Conservation (phyloP, 1,140 invertebrate species). For the Spodoptera litura region DNA sequence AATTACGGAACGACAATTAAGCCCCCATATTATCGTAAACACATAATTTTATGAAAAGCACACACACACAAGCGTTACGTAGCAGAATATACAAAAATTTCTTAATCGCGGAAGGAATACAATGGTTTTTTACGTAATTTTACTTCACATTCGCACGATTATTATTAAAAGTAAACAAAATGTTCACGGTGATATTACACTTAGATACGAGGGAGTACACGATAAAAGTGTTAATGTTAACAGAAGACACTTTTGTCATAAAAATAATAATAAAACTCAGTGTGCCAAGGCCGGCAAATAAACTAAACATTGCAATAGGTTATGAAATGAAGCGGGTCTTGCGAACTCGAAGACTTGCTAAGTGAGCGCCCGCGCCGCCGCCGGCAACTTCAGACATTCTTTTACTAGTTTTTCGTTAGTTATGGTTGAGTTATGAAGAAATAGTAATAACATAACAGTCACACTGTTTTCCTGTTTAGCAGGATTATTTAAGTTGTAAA, state of each 20-base stretch:
- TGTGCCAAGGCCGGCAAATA: slow-evolving; percentile 41
- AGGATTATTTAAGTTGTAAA: too few species aligned
- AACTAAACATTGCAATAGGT: slow-evolving; percentile 28
- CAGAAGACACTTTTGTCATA: slow-evolving; percentile 24
- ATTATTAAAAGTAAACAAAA: slow-evolving; percentile 22
- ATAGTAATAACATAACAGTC: too few species aligned
- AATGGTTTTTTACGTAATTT: slow-evolving; percentile 24
- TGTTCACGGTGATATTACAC: slow-evolving; percentile 17
- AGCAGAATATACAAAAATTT: slow-evolving; percentile 12
- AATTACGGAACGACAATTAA: too few species aligned
- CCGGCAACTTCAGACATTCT: too few species aligned
- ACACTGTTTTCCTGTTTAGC: too few species aligned
- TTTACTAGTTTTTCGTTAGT: too few species aligned
- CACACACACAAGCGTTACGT: background rate
- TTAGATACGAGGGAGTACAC: background rate
- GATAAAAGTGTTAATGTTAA: slow-evolving; percentile 14
- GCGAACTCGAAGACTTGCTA: background rate
- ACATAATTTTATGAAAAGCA: too few species aligned
- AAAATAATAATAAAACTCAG: slow-evolving; percentile 15
- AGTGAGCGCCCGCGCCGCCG: background rate
- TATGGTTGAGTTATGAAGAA: too few species aligned
- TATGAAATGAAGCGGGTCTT: slow-evolving; percentile 7
- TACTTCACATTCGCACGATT: slow-evolving; percentile 12
- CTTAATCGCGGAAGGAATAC: slow-evolving; percentile 26
- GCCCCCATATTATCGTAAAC: too few species aligned